Percentiles rank a stretch among this genome's conserved stretches.
These are phyloP conservation scores for Steinernema khuongi DNA, from an alignment of 1,140 invertebrate genomes.

Conservation along the genomic window DNA sequence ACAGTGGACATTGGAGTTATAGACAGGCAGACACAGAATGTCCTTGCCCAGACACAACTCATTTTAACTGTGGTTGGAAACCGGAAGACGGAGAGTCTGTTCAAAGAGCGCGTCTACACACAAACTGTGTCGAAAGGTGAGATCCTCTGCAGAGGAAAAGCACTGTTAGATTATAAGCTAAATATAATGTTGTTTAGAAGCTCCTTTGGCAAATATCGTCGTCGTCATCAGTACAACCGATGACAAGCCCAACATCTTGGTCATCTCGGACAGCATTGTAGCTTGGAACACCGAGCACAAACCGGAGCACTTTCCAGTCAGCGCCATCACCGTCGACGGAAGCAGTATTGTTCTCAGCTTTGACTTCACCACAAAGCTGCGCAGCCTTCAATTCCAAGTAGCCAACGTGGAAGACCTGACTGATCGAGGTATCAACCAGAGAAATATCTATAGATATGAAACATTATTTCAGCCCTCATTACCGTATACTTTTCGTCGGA, in stretches of 20 bases:
- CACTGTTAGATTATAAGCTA: too few species aligned
- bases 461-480: background rate
- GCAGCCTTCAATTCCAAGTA: background rate
- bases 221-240: background rate
- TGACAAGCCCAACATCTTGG: background rate
- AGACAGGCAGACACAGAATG: background rate
- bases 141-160: too few species aligned
- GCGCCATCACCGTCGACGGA: background rate
- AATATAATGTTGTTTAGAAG: too few species aligned
- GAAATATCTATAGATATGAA: background rate
- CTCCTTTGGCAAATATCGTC: background rate
- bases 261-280: background rate
- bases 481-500: background rate
- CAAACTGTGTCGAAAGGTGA: background rate
- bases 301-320: background rate
- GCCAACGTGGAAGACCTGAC: background rate
- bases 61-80: background rate
- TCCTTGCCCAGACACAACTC: background rate
- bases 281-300: background rate
- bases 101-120: background rate
- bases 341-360: background rate
- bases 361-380: background rate
- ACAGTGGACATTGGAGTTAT: background rate
- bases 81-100: background rate
- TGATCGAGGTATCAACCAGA: background rate